Evolutionary conservation across 2,113 vertebrate species (phyloP).

Genomic region (Romanogobio albipinnatus): DNA sequence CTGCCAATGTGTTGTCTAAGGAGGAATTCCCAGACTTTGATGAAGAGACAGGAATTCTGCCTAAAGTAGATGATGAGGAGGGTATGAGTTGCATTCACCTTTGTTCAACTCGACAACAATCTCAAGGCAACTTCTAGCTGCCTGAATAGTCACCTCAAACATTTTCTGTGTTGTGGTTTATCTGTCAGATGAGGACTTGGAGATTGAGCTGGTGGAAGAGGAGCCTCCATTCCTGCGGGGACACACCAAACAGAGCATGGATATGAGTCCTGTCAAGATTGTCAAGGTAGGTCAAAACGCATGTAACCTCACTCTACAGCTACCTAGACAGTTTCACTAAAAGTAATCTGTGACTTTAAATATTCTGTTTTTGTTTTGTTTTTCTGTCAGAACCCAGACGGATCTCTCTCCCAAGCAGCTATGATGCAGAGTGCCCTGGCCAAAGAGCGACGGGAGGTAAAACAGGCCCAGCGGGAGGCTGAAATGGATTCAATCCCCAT

Average conservation of each 20-base stretch:
- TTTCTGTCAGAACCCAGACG: slow-evolving; percentile 88
- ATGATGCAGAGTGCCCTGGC: slow-evolving; percentile 99
- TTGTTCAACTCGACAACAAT: background rate
- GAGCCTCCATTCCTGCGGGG: slow-evolving; percentile 96
- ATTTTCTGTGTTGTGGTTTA: background rate
- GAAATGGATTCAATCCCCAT: slow-evolving; percentile 99
- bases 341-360: background rate
- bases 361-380: background rate
- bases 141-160: background rate
- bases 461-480: slow-evolving; percentile 94
- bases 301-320: background rate
- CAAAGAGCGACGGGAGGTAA: slow-evolving; percentile 93
- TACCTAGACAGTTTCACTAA: background rate
- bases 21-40: slow-evolving; percentile 99
- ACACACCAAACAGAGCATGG: slow-evolving; percentile 98
- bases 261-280: slow-evolving; percentile 99
- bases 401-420: slow-evolving; percentile 95
- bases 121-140: background rate
- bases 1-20: slow-evolving; percentile 96
- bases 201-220: slow-evolving; percentile 97
- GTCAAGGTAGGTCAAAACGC: slow-evolving; percentile 83
- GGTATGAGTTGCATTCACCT: slow-evolving; percentile 71
- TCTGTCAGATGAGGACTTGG: slow-evolving; percentile 91
- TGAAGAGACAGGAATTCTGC: slow-evolving; percentile 97
- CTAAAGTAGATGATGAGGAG: slow-evolving; percentile 98